Conservation (phyloP, 2,113 vertebrate genomes). For the Orcinus orca region DNA sequence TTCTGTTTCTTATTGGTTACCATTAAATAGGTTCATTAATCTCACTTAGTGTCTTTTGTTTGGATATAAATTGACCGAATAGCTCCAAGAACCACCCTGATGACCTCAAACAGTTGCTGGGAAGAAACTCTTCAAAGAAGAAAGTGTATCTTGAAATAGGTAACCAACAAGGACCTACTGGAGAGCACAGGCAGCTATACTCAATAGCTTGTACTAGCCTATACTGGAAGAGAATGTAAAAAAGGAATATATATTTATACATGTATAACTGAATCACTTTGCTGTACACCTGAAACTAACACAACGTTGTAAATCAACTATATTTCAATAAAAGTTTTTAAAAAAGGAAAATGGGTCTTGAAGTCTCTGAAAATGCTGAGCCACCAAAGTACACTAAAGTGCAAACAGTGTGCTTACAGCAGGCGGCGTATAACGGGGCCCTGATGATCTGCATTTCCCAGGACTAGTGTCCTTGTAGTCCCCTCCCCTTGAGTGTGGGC, state of each 20-base stretch:
- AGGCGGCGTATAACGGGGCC: neutral
- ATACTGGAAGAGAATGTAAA: neutral
- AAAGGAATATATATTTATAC: neutral
- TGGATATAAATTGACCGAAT: neutral
- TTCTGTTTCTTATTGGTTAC: neutral
- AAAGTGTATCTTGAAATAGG: neutral
- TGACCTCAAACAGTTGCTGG: neutral
- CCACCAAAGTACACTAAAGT: neutral
- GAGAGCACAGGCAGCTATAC: neutral
- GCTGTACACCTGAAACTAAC: too few relatives aligned
- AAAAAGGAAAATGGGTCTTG: neutral
- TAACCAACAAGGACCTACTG: neutral
- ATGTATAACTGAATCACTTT: neutral
- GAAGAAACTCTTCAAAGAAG: neutral
- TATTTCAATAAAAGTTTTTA: neutral
- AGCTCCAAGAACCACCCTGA: neutral
- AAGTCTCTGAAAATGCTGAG: neutral
- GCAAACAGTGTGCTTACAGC: neutral
- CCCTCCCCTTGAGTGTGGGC: neutral
- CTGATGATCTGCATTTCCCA: neutral
- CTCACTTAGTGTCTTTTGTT: neutral
- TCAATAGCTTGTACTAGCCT: neutral
- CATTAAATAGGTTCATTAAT: neutral
- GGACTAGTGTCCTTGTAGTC: too few relatives aligned
- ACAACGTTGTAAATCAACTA: neutral